phyloP scores from a whole-genome alignment of 2,113 vertebrate species.

The Zapus hudsonius region DNA sequence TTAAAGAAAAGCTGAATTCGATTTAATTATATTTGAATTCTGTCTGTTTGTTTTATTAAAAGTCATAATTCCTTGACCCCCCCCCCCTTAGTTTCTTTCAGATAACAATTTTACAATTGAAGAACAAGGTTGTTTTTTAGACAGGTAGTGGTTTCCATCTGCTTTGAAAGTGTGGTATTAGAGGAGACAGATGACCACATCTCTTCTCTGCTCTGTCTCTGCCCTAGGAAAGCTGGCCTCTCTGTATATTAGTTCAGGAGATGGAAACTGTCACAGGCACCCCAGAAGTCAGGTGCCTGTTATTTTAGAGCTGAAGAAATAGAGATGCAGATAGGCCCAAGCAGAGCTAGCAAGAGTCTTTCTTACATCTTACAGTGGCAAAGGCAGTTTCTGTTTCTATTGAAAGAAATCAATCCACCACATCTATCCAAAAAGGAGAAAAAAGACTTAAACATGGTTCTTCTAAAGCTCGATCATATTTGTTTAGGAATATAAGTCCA shows the following conservation, averaged over 20 bases:
- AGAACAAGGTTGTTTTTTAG: neutral
- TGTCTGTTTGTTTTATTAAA: neutral
- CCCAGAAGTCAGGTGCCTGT: neutral
- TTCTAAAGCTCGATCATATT: neutral
- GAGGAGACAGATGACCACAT: neutral
- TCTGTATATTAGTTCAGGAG: neutral
- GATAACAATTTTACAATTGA: constrained; percentile 1
- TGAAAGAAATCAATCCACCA: constrained; percentile 12
- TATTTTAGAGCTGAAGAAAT: neutral
- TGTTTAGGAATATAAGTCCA: constrained; percentile 22
- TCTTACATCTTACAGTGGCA: neutral
- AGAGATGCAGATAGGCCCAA: neutral
- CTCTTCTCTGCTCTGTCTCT: neutral
- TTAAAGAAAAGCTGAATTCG: constrained; percentile 7
- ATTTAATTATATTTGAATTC: neutral
- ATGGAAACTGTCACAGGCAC: neutral
- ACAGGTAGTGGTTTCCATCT: neutral
- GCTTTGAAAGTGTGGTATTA: neutral
- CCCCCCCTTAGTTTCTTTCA: neutral
- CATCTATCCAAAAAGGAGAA: neutral
- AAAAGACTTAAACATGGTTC: neutral
- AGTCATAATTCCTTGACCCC: neutral
- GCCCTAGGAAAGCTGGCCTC: neutral
- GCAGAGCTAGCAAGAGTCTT: neutral
- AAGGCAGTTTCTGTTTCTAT: neutral